Evolutionary conservation across 2,888 invertebrate species (phyloP), one percentile per base, ranked within the genome.

Genomic region (Drosophila borborema): DNA sequence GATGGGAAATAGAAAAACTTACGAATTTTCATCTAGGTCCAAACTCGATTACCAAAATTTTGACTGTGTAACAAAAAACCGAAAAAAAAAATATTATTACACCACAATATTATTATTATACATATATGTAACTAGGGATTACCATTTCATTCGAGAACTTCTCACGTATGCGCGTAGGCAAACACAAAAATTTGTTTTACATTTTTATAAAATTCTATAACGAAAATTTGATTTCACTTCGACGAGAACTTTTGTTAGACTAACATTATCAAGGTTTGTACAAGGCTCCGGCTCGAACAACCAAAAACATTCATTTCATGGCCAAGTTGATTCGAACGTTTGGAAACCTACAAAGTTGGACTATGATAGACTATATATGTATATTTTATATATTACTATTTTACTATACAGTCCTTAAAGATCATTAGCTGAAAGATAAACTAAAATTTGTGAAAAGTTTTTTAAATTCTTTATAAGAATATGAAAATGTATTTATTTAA

Each of bases 1-100:
- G 60, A 65, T 53, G 65, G 58, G 46, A 72, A 61, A 51, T 72
- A 72, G 20, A 72, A 18, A 36, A 72, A 61, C 53, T 65, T 65
- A 8, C 18, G 34, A 3, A 51, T 20, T 10, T 61, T 72, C 73
- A 72, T 72, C 34, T 18, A 23, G 10, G 16, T 49, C 28, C 28
- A 6, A 14, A 14, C 38, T 5, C 8, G 31, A 8, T 31, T 8
- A 31, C 41, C 53, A 18, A 31, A 43, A 43, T 18, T 16, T 16
- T 4, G 16, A 16, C 23, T 23, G 14, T 7, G 46, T 14, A 8
- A 1, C 2, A 12, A 45, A 20, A 9, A 8, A 20, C 20, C 2
- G 2, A 20, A 20, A 23, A 23, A 23, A 23, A 3, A 23, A 23
- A 23, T 23, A 23, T 23, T 23, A 3, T 2, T 23, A 2, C 23